Evolutionary conservation across 2,113 vertebrate species (phyloP), one percentile per base, ranked within the genome.

Genomic region (Ellobius talpinus): DNA sequence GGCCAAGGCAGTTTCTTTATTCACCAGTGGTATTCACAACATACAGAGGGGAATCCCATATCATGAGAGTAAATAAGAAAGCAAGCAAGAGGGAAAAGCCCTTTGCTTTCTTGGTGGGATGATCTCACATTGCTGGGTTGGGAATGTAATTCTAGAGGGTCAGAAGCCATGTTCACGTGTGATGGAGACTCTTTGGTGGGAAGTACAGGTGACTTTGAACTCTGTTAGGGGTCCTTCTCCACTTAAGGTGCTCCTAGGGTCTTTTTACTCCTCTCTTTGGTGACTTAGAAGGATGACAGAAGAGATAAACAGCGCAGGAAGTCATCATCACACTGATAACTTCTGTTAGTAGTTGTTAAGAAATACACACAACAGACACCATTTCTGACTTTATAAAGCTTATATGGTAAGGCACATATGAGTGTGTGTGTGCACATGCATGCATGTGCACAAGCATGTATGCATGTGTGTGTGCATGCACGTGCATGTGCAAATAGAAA

Each of bases 311-410:
- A 81, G 79, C 5, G 21, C 52, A 68, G 45, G 65, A 90, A 73
- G 21, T 21, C 70, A 39, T 73, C 5, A 74, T 79, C 87, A 89
- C 1, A 24, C 16, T 45, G 36, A 84, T 82, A 65, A 24, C 23
- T 76, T 95, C 61, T 68, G n/a, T 52, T 76, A 70, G 36, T 14
- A 52, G 26, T 87, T 93, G 45, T 66, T 91, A 77, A 86, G n/a
- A 77, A 90, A 66, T 76, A n/a, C 23, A 10, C 7, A 42, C 87
- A 42, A 33, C 21, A 36, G 68, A 52, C n/a, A 26, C 36, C 45
- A 3, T 81, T 79, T n/a, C 50, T 92, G 65, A 36, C 33, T n/a
- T 96, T 47, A 31, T 39, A 65, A 45, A 87, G 6, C 39, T 77
- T 39, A 61, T 5, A 7, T 70, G 82, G 42, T 66, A 88, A 68